Evolutionary conservation across 2,888 invertebrate genomes (phyloP).

Genomic region (Eristalis pertinax): DNA sequence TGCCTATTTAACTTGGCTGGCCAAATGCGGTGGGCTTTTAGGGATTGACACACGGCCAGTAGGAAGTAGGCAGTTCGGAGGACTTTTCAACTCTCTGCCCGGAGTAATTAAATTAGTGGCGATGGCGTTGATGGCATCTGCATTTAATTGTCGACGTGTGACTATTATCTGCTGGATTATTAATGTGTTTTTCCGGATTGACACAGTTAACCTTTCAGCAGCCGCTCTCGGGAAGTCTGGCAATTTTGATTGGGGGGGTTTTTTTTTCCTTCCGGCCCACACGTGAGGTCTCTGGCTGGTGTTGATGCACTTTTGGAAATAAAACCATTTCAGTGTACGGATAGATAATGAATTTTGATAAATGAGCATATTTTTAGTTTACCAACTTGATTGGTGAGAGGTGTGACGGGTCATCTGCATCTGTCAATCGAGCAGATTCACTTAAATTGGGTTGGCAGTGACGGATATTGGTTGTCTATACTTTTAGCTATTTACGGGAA

Average conservation of each 20-base stretch:
- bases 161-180: conserved; percentile 62
- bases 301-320: neutral
- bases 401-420: neutral
- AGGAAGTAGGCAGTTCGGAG: conserved; percentile 50
- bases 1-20: neutral
- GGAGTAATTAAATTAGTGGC: conserved; percentile 60
- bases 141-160: conserved; percentile 69
- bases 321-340: neutral
- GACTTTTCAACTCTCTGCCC: conserved; percentile 39
- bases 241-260: neutral
- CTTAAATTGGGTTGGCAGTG: neutral
- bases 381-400: neutral
- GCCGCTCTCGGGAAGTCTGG: neutral
- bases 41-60: conserved; percentile 16
- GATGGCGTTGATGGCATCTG: conserved; percentile 58
- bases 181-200: conserved; percentile 62
- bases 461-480: neutral
- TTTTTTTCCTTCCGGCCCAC: neutral
- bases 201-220: conserved; percentile 66
- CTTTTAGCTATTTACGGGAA: too few relatives aligned
- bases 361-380: neutral
- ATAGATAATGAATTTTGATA: neutral
- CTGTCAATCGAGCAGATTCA: neutral
- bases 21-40: conserved; percentile 22
- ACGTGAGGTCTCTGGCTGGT: neutral